phyloP scores from a whole-genome alignment of 2,797 vertebrate genomes.

The Chloroceryle amazona region DNA sequence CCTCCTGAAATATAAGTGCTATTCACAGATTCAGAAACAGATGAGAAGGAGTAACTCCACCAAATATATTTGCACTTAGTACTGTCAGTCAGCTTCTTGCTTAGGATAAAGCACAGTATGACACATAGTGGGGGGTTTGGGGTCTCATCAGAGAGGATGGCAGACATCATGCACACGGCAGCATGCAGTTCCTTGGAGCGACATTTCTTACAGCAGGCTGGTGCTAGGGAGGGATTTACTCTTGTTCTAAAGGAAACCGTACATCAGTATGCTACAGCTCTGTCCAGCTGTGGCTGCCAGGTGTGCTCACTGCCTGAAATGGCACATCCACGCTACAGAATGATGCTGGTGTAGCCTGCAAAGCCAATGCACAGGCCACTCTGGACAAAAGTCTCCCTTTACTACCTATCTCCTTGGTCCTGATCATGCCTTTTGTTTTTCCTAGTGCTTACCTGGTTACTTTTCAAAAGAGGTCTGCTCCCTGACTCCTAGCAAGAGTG shows the following conservation, averaged over 20 bases:
- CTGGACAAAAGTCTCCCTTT: not conserved
- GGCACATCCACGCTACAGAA: not conserved
- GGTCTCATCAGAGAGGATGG: not conserved
- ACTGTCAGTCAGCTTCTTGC: not conserved
- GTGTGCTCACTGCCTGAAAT: not conserved
- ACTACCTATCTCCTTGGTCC: not conserved
- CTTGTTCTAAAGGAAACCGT: not conserved
- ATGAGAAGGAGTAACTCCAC: not conserved
- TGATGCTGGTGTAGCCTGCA: not conserved
- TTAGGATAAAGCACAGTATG: not conserved
- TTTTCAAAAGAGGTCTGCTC: not conserved
- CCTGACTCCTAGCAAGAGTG: not conserved
- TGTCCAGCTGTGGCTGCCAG: not conserved
- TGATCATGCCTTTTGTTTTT: not conserved
- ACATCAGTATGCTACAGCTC: not conserved
- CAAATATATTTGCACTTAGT: not conserved
- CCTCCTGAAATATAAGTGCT: constrained; percentile 8
- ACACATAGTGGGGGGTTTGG: not conserved
- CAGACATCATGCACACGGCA: not conserved
- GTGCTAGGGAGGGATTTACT: not conserved
- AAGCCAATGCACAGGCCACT: not conserved
- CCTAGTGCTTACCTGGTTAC: not conserved
- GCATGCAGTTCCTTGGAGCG: not conserved
- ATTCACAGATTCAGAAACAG: constrained; percentile 15
- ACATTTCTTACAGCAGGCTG: not conserved